A percentile compares a stretch with the other conserved stretches of the same genome.
These are phyloP conservation scores for Trichogramma dendrolimi DNA, from an alignment of 2,888 invertebrate genomes.

Conservation along the genomic window DNA sequence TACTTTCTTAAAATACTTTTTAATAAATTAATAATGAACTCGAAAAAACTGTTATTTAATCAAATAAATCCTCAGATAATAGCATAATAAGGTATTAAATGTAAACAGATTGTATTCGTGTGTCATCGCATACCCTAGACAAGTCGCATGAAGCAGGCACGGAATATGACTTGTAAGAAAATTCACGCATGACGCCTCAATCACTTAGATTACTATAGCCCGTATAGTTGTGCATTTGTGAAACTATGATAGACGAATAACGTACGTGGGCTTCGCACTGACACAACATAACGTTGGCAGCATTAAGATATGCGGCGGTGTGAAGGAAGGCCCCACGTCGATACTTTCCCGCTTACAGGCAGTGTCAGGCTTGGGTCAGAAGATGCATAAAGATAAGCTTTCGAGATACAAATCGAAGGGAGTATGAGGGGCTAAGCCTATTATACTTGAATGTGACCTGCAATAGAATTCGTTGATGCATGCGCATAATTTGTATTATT, in stretches of 20 bases:
- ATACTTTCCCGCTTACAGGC: slow-evolving; percentile 4
- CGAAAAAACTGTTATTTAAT: too few relatives aligned
- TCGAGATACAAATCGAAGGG: slow-evolving; percentile 17
- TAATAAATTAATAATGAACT: too few relatives aligned
- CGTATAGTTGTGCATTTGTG: slow-evolving; percentile 31
- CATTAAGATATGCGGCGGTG: not conserved
- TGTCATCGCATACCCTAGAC: slow-evolving; percentile 41
- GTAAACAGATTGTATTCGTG: slow-evolving; percentile 43
- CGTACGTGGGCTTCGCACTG: slow-evolving; percentile 12
- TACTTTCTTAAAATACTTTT: too few relatives aligned
- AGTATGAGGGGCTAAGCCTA: not conserved
- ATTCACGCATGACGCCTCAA: slow-evolving; percentile 47
- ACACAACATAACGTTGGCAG: too few relatives aligned
- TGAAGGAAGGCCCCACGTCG: not conserved
- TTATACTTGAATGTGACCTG: not conserved
- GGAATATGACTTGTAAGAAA: slow-evolving; percentile 29
- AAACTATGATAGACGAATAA: slow-evolving; percentile 8
- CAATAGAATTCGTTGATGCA: slow-evolving; percentile 24
- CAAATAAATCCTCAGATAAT: too few relatives aligned
- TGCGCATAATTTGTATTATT: slow-evolving; percentile 23
- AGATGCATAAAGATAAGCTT: slow-evolving; percentile 31
- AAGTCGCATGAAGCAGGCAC: slow-evolving; percentile 34
- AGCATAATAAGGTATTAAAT: slow-evolving; percentile 31
- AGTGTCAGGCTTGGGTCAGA: slow-evolving; percentile 16
- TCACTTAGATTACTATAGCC: slow-evolving; percentile 38